Evolutionary conservation across 2,888 invertebrate genomes (phyloP).

Genomic region (Heliconius erato): DNA sequence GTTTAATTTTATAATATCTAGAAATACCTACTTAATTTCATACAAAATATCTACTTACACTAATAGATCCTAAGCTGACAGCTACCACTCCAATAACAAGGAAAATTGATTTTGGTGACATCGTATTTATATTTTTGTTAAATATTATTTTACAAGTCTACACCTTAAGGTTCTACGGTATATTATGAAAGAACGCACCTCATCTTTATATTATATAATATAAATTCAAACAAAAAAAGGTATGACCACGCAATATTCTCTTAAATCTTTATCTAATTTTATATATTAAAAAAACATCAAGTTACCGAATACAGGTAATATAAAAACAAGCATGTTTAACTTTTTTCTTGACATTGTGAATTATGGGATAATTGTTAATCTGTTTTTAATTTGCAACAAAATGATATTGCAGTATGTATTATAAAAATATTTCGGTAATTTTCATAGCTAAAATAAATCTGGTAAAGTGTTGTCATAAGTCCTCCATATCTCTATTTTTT

Average conservation of each 20-base stretch:
- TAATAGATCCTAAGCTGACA: conserved; percentile 49
- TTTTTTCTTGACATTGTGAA: background rate
- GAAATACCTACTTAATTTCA: background rate
- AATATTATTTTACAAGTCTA: conserved; percentile 32
- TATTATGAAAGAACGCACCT: conserved; percentile 7
- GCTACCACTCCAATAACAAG: conserved; percentile 50
- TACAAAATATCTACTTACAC: conserved; percentile 46
- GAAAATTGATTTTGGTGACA: conserved; percentile 48
- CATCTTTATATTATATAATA: background rate
- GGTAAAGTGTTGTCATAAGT: no score
- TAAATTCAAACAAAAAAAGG: background rate
- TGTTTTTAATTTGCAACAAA: conserved; percentile 7
- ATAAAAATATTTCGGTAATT: background rate
- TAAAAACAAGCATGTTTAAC: conserved; percentile 3
- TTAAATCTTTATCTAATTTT: conserved; percentile 9
- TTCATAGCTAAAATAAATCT: background rate
- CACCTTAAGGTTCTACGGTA: conserved; percentile 35
- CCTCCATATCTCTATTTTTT: background rate
- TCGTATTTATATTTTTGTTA: conserved; percentile 42
- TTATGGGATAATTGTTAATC: background rate
- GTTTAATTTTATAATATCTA: no score
- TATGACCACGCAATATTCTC: background rate
- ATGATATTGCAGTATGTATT: background rate
- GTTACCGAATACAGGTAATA: background rate
- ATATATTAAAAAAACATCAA: background rate